These are phyloP conservation scores for Tenualosa ilisha DNA, from an alignment of 2,797 vertebrate species.

Conservation along the genomic window DNA sequence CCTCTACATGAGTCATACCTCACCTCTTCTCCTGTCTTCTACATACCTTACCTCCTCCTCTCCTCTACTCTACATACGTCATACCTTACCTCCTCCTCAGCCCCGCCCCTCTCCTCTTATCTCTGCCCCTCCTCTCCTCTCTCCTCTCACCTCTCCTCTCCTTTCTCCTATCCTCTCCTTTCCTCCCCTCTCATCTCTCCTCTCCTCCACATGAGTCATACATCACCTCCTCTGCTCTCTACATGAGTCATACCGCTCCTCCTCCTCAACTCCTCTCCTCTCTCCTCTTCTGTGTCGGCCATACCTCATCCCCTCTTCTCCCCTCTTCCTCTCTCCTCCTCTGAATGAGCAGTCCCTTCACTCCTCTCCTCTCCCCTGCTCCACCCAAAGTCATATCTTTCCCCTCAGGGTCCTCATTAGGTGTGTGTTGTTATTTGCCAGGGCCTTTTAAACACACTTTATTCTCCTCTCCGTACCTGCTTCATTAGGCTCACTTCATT, in stretches of 20 bases:
- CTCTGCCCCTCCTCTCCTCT: background rate
- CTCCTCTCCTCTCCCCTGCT: background rate
- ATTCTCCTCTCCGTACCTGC: background rate
- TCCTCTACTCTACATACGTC: too few relatives aligned
- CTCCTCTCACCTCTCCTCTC: background rate
- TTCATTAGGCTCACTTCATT: background rate
- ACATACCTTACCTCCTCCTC: too few relatives aligned
- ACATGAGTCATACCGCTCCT: too few relatives aligned
- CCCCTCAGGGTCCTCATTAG: conserved; percentile 52
- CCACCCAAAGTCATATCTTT: background rate
- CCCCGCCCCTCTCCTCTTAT: background rate
- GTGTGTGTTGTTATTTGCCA: conserved; percentile 25
- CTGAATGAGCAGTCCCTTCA: background rate
- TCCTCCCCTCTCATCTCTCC: background rate
- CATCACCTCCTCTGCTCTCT: too few relatives aligned
- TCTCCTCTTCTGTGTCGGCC: background rate
- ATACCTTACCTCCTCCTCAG: too few relatives aligned
- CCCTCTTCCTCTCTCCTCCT: background rate
- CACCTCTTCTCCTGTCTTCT: background rate
- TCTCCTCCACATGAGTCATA: too few relatives aligned
- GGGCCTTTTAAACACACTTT: conserved; percentile 5
- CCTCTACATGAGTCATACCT: too few relatives aligned
- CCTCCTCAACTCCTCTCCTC: too few relatives aligned
- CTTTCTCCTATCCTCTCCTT: background rate
- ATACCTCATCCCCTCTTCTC: background rate